Evolutionary conservation across 2,888 invertebrate species (phyloP).

Genomic region (Agonopterix arenella): DNA sequence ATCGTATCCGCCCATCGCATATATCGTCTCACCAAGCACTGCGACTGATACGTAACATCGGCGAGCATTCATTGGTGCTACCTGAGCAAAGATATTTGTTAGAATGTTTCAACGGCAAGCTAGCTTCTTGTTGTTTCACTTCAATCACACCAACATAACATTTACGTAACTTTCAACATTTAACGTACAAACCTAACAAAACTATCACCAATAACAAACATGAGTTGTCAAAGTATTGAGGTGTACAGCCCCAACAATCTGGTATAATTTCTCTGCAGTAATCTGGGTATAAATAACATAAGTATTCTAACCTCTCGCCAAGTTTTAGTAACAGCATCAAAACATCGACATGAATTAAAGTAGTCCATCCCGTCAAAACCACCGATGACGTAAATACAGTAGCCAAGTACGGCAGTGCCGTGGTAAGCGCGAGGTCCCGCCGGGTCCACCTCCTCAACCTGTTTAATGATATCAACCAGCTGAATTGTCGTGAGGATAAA

Average conservation of each 20-base stretch:
- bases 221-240: no score
- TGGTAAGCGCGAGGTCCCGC: constrained; percentile 94
- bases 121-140: no score
- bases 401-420: constrained; percentile 92
- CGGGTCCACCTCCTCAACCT: constrained; percentile 87
- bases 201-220: no score
- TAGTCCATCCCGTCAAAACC: constrained; percentile 95
- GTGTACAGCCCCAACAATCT: no score
- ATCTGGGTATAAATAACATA: background rate
- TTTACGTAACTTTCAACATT: no score
- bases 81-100: constrained; percentile 34
- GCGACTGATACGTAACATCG: constrained; percentile 93
- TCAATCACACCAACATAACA: no score
- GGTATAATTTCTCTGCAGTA: no score
- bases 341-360: constrained; percentile 91
- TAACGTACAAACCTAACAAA: no score
- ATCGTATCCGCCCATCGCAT: constrained; percentile 93
- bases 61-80: constrained; percentile 92
- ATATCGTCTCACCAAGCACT: constrained; percentile 85
- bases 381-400: constrained; percentile 92
- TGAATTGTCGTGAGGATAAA: background rate
- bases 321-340: constrained; percentile 87
- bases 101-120: background rate
- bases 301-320: constrained; percentile 83
- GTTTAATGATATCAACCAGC: constrained; percentile 7